Percentiles rank a stretch among this genome's conserved stretches.
phyloP scores from a whole-genome alignment of 2,888 invertebrate genomes.

The Drosophila macrothrix region DNA sequence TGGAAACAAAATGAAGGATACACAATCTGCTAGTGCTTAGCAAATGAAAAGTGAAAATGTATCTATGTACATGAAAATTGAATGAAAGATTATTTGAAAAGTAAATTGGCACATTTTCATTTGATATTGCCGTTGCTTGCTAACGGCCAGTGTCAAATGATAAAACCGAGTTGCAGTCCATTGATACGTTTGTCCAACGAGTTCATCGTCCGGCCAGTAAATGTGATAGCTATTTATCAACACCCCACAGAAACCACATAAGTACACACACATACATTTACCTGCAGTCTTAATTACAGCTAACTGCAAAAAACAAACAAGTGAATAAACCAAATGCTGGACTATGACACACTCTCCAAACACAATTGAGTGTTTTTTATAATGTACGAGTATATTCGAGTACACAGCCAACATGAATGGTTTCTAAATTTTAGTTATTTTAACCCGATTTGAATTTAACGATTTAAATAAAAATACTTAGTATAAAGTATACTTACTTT shows the following conservation, averaged over 20 bases:
- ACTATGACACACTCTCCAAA: not conserved
- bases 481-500: too few species aligned
- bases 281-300: conserved; percentile 56
- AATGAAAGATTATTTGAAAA: not conserved
- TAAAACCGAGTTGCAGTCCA: not conserved
- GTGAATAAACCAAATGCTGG: not conserved
- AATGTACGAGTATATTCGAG: not conserved
- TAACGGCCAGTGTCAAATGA: not conserved
- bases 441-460: too few species aligned
- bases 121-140: not conserved
- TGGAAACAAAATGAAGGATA: not conserved
- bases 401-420: not conserved
- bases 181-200: conserved; percentile 12
- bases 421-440: too few species aligned
- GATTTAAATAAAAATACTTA: not conserved
- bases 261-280: conserved; percentile 18
- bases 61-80: not conserved
- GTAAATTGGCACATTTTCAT: conserved; percentile 3
- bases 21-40: not conserved
- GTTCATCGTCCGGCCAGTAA: conserved; percentile 40
- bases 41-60: not conserved
- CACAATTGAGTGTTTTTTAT: not conserved
- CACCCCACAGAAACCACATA: conserved; percentile 27
- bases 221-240: conserved; percentile 46
- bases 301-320: conserved; percentile 30